Conservation (phyloP, 35 echinoderm and acorn worm species). For the Ophiothrix spiculata region DNA sequence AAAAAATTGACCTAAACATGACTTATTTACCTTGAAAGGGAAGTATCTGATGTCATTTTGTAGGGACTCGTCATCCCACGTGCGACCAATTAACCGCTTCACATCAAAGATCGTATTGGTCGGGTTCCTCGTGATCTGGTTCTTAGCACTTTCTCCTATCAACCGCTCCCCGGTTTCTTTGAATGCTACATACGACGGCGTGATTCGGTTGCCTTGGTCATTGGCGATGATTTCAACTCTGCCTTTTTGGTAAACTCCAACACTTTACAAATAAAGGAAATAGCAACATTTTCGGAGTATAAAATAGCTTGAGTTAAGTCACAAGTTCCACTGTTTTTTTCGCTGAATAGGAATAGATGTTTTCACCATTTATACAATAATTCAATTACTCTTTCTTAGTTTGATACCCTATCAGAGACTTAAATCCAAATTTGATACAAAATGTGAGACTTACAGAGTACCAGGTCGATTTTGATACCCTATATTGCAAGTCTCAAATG, state of each 20-base stretch:
- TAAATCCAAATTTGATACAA: too few species aligned
- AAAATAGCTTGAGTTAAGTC: too few species aligned
- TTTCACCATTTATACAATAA: too few species aligned
- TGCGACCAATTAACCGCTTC: slow-evolving; percentile 89
- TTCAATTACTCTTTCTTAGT: too few species aligned
- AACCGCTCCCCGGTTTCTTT: slow-evolving; percentile 78
- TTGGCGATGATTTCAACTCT: slow-evolving; percentile 97
- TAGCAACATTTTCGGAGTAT: too few species aligned
- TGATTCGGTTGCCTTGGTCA: slow-evolving; percentile 98
- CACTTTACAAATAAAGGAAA: slow-evolving; percentile 66
- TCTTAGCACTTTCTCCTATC: slow-evolving; percentile 97
- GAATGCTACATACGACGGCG: slow-evolving; percentile 94
- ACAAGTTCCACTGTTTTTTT: too few species aligned
- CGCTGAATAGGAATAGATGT: too few species aligned
- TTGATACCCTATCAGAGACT: too few species aligned
- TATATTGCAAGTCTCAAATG: too few species aligned
- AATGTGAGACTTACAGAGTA: too few species aligned
- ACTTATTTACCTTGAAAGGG: slow-evolving; percentile 81
- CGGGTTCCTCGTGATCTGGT: slow-evolving; percentile 85
- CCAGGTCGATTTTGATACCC: too few species aligned
- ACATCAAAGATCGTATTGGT: slow-evolving; percentile 89
- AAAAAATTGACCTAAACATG: too few species aligned
- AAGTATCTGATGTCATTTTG: slow-evolving; percentile 80
- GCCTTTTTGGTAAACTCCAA: slow-evolving; percentile 93
- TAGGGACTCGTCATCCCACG: slow-evolving; percentile 69